These are phyloP conservation scores for Lonchura striata DNA, from an alignment of 2,113 vertebrate genomes.

Conservation along the genomic window DNA sequence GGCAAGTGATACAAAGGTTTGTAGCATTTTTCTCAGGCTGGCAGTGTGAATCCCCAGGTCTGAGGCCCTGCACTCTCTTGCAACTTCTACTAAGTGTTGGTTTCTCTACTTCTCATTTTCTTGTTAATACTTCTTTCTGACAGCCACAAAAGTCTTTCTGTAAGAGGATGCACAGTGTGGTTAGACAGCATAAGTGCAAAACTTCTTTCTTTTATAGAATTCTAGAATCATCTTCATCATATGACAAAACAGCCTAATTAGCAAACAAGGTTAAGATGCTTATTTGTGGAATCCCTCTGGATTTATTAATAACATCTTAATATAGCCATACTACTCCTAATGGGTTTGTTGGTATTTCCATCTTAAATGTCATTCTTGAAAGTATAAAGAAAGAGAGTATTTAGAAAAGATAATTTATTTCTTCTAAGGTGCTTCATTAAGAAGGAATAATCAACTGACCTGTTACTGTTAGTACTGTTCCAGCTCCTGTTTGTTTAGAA, in stretches of 20 bases:
- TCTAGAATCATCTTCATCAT: neutral
- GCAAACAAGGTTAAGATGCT: neutral
- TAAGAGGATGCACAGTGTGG: neutral
- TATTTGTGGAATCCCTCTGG: neutral
- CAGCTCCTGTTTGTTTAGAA: constrained; percentile 67
- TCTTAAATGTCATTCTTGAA: neutral
- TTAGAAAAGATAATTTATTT: neutral
- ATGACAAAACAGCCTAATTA: neutral
- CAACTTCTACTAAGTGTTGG: neutral
- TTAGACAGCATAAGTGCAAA: neutral
- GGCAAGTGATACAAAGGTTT: neutral
- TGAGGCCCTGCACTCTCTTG: neutral
- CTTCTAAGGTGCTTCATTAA: neutral
- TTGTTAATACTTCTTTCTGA: neutral
- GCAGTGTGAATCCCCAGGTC: neutral
- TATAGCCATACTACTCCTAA: neutral
- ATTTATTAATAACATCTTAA: neutral
- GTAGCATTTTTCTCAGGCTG: neutral
- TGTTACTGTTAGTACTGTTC: constrained; percentile 68
- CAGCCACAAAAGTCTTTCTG: neutral
- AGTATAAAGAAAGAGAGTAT: neutral
- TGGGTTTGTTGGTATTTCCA: neutral
- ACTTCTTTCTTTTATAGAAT: neutral
- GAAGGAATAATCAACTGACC: constrained; percentile 62
- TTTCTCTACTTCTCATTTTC: constrained; percentile 8